phyloP scores from a whole-genome alignment of 2,113 vertebrate genomes.

The Chlorocebus sabaeus region DNA sequence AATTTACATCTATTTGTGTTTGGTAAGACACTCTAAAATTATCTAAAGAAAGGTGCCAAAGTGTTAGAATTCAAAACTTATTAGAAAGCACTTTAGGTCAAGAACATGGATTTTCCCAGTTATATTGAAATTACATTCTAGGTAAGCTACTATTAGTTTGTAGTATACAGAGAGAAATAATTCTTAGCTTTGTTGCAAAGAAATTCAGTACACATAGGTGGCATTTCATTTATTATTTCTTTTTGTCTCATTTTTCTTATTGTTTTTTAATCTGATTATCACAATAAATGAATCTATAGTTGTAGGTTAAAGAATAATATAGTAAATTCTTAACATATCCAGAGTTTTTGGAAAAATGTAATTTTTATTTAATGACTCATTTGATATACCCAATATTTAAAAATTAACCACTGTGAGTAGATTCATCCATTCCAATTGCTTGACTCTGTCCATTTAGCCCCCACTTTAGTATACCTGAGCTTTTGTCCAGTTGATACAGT shows the following conservation, averaged over 20 bases:
- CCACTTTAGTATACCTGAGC: not conserved
- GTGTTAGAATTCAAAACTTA: constrained; percentile 21
- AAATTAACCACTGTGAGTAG: not conserved
- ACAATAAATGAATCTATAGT: not conserved
- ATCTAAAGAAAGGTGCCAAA: constrained; percentile 16
- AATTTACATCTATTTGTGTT: constrained; percentile 29
- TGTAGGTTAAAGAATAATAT: constrained; percentile 15
- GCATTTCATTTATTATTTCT: not conserved
- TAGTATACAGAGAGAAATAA: not conserved
- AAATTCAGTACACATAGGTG: not conserved
- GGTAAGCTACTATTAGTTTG: not conserved
- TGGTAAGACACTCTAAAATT: not conserved
- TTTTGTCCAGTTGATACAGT: not conserved
- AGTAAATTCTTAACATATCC: not conserved
- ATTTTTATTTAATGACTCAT: not conserved
- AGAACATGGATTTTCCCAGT: not conserved
- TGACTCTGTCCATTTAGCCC: not conserved
- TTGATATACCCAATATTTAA: not conserved
- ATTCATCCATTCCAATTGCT: not conserved
- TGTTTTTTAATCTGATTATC: constrained; percentile 15
- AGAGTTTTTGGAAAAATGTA: constrained; percentile 1
- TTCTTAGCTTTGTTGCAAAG: not conserved
- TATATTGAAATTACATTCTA: not conserved
- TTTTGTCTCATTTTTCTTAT: not conserved
- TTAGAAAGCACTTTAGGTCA: constrained; percentile 12